A percentile compares a stretch with the other conserved stretches of the same genome.
Evolutionary conservation across 2,797 vertebrate species (phyloP).

Genomic region (Zonotrichia albicollis): DNA sequence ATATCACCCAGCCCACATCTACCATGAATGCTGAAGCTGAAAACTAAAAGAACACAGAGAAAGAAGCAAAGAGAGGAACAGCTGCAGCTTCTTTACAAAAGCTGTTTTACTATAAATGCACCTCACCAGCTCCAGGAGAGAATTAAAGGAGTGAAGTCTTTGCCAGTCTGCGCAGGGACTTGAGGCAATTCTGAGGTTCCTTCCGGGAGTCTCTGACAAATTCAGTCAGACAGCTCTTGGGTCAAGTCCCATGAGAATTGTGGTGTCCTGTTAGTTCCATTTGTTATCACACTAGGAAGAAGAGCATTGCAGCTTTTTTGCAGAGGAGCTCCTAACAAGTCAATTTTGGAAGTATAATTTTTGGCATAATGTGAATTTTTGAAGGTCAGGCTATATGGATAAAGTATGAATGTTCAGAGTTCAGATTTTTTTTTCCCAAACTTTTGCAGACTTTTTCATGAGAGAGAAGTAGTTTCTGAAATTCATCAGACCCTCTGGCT

Average conservation of each 20-base stretch:
- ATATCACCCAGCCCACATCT: neutral
- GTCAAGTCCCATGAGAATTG: neutral
- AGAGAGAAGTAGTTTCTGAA: neutral
- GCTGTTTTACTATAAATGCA: neutral
- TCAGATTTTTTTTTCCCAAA: neutral
- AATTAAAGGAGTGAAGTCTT: neutral
- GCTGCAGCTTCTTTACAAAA: neutral
- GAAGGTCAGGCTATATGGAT: neutral
- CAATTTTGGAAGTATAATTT: constrained; percentile 14
- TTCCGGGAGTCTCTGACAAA: neutral
- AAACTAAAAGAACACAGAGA: neutral
- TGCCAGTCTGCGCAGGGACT: neutral
- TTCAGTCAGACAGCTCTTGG: neutral
- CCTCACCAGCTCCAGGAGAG: neutral
- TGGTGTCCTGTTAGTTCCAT: neutral
- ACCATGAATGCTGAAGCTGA: neutral
- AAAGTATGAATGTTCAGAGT: neutral
- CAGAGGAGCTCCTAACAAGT: neutral
- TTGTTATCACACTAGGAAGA: neutral
- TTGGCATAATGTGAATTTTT: neutral
- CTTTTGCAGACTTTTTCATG: neutral
- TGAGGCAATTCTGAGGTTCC: neutral
- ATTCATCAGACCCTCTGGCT: neutral
- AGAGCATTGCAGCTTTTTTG: neutral
- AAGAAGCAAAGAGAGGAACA: neutral